Evolutionary conservation across 2,113 vertebrate genomes (phyloP), one percentile per base, ranked within the genome.

Genomic region (Tauraco erythrolophus): DNA sequence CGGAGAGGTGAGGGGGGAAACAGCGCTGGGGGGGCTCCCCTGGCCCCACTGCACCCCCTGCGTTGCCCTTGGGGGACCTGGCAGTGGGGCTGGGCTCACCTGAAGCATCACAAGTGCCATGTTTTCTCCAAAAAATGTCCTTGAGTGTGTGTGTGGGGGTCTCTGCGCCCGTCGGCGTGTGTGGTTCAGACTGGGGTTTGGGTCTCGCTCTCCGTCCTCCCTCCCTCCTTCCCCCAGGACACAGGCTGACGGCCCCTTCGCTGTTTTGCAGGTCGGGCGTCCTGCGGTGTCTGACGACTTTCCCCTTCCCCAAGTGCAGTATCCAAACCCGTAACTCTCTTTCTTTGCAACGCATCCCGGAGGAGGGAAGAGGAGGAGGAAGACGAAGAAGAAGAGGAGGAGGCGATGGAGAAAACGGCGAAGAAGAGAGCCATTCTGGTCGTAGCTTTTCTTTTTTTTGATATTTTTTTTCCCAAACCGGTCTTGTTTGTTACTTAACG

Each of bases 1-100:
- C 74, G 79, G 98, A 98, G 97, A 99, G 99, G 99, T 99, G 98
- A 89, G 92, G 23, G 45, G 58, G 16, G 15, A 15, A 8, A 8
- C 4, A 1, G 45, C 41, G 12, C 2, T 17, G 33, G 35, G 43
- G 54, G 25, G 8, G 31, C 41, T 12, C 41, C 41, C 41, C 57
- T 18, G 74, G 61, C 51, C 41, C 72, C 5, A 41, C 7, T 28
- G 45, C 37, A 3, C 7, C 22, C 54, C 15, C n/a, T n/a, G n/a
- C n/a, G n/a, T n/a, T n/a, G n/a, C n/a, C n/a, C n/a, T n/a, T n/a
- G n/a, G n/a, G n/a, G n/a, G n/a, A n/a, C 27, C 3, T 3, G 54
- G 16, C 0, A 0, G 4, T 5, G 4, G 2, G 19, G 64, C 35
- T 84, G 0, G 1, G 28, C 58, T 76, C 65, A 3, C 14, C 43